phyloP scores from a whole-genome alignment of 2,113 vertebrate species.

The Anolis sagrei region DNA sequence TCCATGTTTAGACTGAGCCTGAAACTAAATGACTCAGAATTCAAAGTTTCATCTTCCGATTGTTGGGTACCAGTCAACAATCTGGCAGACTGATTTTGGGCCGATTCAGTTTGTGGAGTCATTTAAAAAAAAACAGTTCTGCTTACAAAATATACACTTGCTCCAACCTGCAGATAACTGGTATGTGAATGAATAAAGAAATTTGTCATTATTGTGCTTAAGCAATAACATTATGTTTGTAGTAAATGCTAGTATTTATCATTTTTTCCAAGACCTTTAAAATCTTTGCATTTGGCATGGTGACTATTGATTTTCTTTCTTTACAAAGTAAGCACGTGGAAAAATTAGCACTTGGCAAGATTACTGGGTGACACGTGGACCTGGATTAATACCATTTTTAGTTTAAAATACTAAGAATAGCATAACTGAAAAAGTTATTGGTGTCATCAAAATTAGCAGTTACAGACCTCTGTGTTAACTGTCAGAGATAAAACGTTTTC shows the following conservation, averaged over 20 bases:
- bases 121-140: background rate
- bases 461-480: background rate
- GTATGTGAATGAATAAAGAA: background rate
- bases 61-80: background rate
- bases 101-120: background rate
- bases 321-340: background rate
- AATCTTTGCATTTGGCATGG: background rate
- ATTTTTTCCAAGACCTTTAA: background rate
- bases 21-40: too few relatives aligned
- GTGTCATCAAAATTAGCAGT: background rate
- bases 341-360: background rate
- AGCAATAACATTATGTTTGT: background rate
- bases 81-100: background rate
- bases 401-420: background rate
- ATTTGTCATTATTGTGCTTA: background rate
- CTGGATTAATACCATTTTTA: background rate
- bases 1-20: too few relatives aligned
- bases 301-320: background rate
- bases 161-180: background rate
- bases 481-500: background rate
- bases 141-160: background rate
- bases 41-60: too few relatives aligned
- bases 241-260: background rate
- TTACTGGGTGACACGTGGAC: too few relatives aligned
- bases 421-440: background rate